Base-by-base conservation (phyloP, 2,888 invertebrate species). In the Tetrapedia diversipes region DNA sequence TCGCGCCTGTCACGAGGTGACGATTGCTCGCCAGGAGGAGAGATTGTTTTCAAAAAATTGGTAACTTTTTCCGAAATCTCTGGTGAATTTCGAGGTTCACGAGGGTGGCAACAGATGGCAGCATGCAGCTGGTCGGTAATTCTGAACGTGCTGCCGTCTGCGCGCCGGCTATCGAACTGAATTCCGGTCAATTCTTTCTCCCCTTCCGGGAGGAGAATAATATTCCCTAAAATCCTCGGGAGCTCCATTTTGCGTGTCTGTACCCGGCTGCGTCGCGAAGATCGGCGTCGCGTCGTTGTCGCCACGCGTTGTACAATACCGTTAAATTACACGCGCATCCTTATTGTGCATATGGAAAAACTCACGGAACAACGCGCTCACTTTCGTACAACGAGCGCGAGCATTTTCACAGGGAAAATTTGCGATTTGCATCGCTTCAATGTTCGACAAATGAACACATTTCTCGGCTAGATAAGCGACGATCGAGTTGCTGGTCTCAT, bases 91-190 rank as follows among this genome's bases (percentile, higher is more conserved):
- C 8, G 1, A 57, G 37, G 75, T 84, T 82, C 59, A 7, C 16
- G 0, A 0, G 1, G 7, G 1, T 2, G n/a, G 60, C 59, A 56
- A 86, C 64, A 91, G 91, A 90, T 91, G 91, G 90, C 90, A 88
- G 85, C 82, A 88, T 77, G 47, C 49, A 76, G 79, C 69, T 78
- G 61, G 91, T 90, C 91, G 89, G 90, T 90, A 91, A 90, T 89
- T 87, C 86, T 86, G 80, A 84, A 87, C 80, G 90, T 90, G 90
- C 90, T 90, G 90, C 90, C 89, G 84, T 88, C 89, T 88, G 82
- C 77, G 74, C 68, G 77, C 41, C 49, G 41, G 43, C 67, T 63
- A 71, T 77, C 77, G 85, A 90, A 90, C 87, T 86, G 80, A 71
- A 82, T 67, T 80, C 82, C 77, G 81, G 75, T 85, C 86, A 85